Evolutionary conservation across 2,797 vertebrate genomes (phyloP), one percentile per base, ranked within the genome.

Genomic region (Sebastiscus albofasciatus): DNA sequence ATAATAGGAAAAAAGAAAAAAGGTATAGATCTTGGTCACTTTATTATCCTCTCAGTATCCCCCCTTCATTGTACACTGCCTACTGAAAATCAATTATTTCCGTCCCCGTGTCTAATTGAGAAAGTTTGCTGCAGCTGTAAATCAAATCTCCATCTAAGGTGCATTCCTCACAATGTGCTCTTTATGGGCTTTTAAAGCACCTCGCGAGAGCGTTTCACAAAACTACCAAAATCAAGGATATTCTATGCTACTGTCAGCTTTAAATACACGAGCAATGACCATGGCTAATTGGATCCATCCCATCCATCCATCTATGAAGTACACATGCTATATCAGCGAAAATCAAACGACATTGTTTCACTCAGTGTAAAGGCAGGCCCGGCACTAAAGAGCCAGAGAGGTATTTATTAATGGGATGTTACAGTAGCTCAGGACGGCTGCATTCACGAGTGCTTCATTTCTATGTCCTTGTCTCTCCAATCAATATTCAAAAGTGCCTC

Each of bases 351-450:
- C 87, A 92, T 80, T 87, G 84, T 90, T 92, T 87, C 87, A 90
- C 79, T 85, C 74, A 39, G 84, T 55, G 80, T 42, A 77, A 42
- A 79, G 81, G 82, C 82, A 68, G 65, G 90, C 67, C 65, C 81
- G 42, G 89, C 85, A 90, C 81, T 89, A 84, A 90, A 92, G 86
- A 80, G 86, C 78, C 84, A 90, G 84, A 91, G 77, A 90, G 90
- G 93, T 93, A 87, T 92, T 90, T 93, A 92, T 93, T 92, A 93
- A 91, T 91, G 86, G 84, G 87, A 87, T 81, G 84, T 77, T 91
- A 85, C 85, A 82, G 82, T 83, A 72, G 82, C 77, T 84, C 42
- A 80, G 82, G 65, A 74, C 65, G 67, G 66, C 14, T 66, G 74
- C 81, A 82, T 89, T 92, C 74, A 87, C 75, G 66, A 91, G 85